Evolutionary conservation across 2,797 vertebrate genomes (phyloP), one percentile per base, ranked within the genome.

Genomic region (Characodon lateralis): DNA sequence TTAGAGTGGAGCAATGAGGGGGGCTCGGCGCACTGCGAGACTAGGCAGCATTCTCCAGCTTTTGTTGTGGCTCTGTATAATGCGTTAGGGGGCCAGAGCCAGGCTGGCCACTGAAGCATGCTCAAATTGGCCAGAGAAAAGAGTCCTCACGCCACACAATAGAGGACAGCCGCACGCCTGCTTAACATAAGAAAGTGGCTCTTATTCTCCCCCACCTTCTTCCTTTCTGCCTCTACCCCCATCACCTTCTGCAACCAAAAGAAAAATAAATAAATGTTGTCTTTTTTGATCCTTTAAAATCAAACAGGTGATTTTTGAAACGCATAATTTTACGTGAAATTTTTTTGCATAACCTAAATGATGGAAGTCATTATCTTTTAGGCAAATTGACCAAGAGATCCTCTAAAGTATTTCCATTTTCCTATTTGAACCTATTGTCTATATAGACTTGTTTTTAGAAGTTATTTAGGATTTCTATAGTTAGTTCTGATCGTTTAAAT

Each of bases 101-200:
- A 83, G 89, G 91, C 90, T 93, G 91, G 91, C 92, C 93, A 93
- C 92, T 93, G 93, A 94, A 93, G 94, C 94, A 92, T 95, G 92
- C 91, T 93, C 92, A 93, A 93, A 95, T 94, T 94, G 94, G 93
- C 91, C 90, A 75, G 93, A 94, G 93, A 95, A 94, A 95, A 95
- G 93, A 94, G 94, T 95, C 94, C 93, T 94, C 94, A 94, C 88
- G 93, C 93, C 91, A 92, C 92, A 95, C 94, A 94, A 95, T 93
- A 91, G 94, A 93, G 90, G 91, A 93, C 92, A 92, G 92, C 92
- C 92, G 93, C 89, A 94, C 91, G 93, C 93, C 94, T 94, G 93
- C 92, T 95, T 95, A 94, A 92, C 94, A 95, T 94, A 94, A 95
- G 92, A 95, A 94, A 94, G 94, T 95, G 91, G 91, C 93, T 92